phyloP scores from a whole-genome alignment of 2,888 invertebrate genomes.

The Heliconius cydno region DNA sequence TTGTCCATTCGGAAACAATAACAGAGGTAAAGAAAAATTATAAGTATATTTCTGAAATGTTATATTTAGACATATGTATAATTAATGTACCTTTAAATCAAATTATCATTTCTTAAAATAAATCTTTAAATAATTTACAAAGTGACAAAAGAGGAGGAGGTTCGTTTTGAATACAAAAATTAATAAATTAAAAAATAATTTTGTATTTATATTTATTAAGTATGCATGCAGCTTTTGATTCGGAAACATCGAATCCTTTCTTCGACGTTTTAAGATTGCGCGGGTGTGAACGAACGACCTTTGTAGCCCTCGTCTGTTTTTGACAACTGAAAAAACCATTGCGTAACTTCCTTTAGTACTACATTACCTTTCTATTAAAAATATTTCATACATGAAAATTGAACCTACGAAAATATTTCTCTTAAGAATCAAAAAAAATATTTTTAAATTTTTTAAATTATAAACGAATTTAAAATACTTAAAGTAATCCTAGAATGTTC shows the following conservation, averaged over 20 bases:
- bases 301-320: constrained; percentile 69
- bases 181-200: background rate
- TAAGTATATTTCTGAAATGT: background rate
- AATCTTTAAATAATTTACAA: too few relatives aligned
- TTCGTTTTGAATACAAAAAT: background rate
- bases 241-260: constrained; percentile 72
- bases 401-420: too few relatives aligned
- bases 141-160: background rate
- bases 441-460: too few relatives aligned
- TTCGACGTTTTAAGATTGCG: constrained; percentile 57
- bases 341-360: constrained; percentile 65
- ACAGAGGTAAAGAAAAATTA: background rate
- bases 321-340: constrained; percentile 74
- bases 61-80: background rate
- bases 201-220: background rate
- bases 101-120: too few relatives aligned
- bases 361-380: constrained; percentile 57
- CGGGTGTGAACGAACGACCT: constrained; percentile 59
- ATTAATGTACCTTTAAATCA: background rate
- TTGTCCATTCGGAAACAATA: background rate
- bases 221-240: constrained; percentile 52
- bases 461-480: background rate
- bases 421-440: too few relatives aligned
- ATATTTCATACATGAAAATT: too few relatives aligned
- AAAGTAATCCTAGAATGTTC: background rate